Base-by-base conservation (phyloP, 2,888 invertebrate species). In the Octodonta nipae region DNA sequence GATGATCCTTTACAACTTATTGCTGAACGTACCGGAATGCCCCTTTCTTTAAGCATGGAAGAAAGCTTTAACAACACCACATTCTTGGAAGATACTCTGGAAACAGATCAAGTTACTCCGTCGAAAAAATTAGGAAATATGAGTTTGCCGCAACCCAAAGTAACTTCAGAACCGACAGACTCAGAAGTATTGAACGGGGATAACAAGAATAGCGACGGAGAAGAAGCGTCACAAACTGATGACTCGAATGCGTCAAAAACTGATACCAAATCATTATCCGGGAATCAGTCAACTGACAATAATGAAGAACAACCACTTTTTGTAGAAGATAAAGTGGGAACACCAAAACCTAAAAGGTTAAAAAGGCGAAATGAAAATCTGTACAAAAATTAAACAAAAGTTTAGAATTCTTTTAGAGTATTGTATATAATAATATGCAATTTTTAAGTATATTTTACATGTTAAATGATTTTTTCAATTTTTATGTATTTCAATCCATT, bases 1-100 rank as follows among this genome's bases (percentile, higher is more conserved):
- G 81, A 82, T 54, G 89, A 93, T 64, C 92, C 92, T 0, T 61
- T 83, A 25, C 34, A 38, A 13, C 33, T 44, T 12, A 41, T 49
- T 10, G 42, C 45, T 7, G 41, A 47, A 36, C 36, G 30, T 2
- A 28, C 36, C 11, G 42, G 43, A 3, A 34, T 33, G 13, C 43
- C 38, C 22, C 35, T 48, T 36, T 45, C 43, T 38, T 15, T 39
- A n/a, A 41, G 37, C 25, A 22, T 35, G 3, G 47, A 48, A 28
- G 24, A 37, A 24, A 41, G 40, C 35, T 40, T 34, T 5, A 33
- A 22, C 15, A 37, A 36, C 6, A 33, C 36, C 10, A 41, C 42
- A 13, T 44, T 47, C 26, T 31, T 36, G 6, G 42, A 40, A 17
- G 38, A 37, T 28, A 38, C 32, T 17, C 6, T 29, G n/a, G 38